phyloP scores from a whole-genome alignment of 2,888 invertebrate species.

The Anthrax anthrax region DNA sequence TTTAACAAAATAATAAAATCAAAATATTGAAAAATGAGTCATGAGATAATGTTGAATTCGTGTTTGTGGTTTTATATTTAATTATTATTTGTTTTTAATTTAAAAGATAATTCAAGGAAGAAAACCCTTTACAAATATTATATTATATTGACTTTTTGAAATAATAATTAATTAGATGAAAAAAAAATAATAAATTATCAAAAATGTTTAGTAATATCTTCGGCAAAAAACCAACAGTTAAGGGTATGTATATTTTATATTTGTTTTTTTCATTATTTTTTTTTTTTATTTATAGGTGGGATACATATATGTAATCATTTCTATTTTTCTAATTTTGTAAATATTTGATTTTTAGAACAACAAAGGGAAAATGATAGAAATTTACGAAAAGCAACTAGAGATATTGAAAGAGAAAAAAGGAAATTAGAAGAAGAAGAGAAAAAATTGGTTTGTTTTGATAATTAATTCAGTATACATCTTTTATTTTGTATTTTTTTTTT shows the following conservation, averaged over 20 bases:
- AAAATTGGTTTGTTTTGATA: constrained; percentile 49
- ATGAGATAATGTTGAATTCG: too few relatives aligned
- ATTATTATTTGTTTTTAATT: too few relatives aligned
- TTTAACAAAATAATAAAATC: too few relatives aligned
- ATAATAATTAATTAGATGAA: too few relatives aligned
- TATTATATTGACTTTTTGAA: too few relatives aligned
- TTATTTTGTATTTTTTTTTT: too few relatives aligned
- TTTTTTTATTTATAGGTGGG: neutral
- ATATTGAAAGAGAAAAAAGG: constrained; percentile 67
- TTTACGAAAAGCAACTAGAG: constrained; percentile 64
- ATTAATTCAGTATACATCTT: too few relatives aligned
- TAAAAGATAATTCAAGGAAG: too few relatives aligned
- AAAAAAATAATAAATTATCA: too few relatives aligned
- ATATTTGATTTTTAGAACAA: constrained; percentile 47
- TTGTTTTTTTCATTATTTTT: neutral
- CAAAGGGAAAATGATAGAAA: constrained; percentile 69
- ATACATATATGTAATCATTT: neutral
- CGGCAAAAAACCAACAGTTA: constrained; percentile 46
- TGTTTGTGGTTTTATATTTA: too few relatives aligned
- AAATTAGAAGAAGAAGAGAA: constrained; percentile 80
- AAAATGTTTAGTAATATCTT: constrained; percentile 35
- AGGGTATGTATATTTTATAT: constrained; percentile 37
- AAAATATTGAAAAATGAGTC: too few relatives aligned
- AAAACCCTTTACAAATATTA: too few relatives aligned
- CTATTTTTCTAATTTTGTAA: neutral